These are phyloP conservation scores for Nothoprocta pentlandii DNA, from an alignment of 2,113 vertebrate species.

Conservation along the genomic window DNA sequence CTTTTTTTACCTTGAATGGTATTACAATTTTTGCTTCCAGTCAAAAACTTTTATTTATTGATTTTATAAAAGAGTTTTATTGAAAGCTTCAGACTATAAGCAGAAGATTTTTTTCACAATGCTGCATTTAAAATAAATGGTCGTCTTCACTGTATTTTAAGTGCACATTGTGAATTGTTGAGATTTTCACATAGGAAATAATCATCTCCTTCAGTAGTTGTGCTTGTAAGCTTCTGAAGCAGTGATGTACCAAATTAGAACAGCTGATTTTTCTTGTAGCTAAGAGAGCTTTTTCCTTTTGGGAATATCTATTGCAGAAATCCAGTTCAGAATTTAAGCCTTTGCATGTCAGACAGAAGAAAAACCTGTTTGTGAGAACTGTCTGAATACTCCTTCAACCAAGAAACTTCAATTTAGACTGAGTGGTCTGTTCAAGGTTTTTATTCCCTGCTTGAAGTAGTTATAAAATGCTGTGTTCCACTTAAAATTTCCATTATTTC, in stretches of 20 bases:
- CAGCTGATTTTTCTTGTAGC: not conserved
- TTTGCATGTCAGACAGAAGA: not conserved
- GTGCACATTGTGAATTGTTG: not conserved
- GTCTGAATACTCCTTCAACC: not conserved
- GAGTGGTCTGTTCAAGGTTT: not conserved
- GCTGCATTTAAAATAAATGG: not conserved
- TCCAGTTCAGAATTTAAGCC: not conserved
- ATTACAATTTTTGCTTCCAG: not conserved
- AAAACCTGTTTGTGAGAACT: not conserved
- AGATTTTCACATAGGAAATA: not conserved
- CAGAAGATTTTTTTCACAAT: not conserved
- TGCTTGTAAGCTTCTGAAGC: not conserved
- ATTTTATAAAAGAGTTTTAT: not conserved
- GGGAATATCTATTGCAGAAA: not conserved
- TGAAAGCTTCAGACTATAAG: not conserved
- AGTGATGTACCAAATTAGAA: not conserved
- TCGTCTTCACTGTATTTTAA: not conserved
- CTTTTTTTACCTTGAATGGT: not conserved
- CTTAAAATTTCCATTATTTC: not conserved
- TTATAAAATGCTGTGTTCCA: not conserved
- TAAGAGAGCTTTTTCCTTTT: not conserved
- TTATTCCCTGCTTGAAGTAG: not conserved
- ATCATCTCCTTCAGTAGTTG: not conserved
- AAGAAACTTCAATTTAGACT: not conserved
- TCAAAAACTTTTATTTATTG: not conserved